Percentiles rank a stretch among this genome's conserved stretches.
Conservation (phyloP, 2,888 invertebrate genomes). For the Erpobdella octoculata region DNA sequence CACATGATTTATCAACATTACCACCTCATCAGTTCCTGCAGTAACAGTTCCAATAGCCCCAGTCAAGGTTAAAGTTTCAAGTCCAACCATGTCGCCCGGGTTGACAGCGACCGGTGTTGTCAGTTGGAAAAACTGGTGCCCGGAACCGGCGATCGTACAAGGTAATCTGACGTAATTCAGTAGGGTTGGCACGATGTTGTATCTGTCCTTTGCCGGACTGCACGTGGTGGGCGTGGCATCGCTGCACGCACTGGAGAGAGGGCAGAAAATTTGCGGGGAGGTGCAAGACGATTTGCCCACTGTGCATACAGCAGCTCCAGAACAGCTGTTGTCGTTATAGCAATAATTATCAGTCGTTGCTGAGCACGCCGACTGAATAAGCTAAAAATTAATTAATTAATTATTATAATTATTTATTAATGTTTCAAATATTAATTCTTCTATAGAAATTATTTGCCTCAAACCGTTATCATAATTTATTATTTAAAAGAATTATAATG, state of each 20-base stretch:
- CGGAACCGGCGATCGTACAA: background rate
- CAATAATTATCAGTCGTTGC: constrained; percentile 18
- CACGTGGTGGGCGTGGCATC: background rate
- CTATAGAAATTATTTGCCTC: no score
- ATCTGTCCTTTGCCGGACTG: background rate
- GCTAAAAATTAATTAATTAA: background rate
- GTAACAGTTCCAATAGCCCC: background rate
- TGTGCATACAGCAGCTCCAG: background rate
- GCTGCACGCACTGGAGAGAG: background rate
- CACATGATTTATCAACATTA: no score
- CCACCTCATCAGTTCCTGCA: background rate
- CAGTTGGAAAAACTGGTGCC: background rate
- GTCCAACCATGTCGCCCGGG: background rate
- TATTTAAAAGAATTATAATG: no score
- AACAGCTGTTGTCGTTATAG: constrained; percentile 12
- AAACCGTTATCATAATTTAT: no score
- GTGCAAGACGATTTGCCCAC: background rate
- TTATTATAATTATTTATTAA: background rate
- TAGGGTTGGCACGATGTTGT: background rate
- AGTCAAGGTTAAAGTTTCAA: background rate
- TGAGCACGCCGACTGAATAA: constrained; percentile 16
- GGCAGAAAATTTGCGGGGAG: constrained; percentile 11
- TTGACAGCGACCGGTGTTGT: background rate
- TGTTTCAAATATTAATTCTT: background rate
- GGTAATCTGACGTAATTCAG: background rate